These are phyloP conservation scores for Camarhynchus parvulus DNA, from an alignment of 2,113 vertebrate genomes.

Conservation along the genomic window DNA sequence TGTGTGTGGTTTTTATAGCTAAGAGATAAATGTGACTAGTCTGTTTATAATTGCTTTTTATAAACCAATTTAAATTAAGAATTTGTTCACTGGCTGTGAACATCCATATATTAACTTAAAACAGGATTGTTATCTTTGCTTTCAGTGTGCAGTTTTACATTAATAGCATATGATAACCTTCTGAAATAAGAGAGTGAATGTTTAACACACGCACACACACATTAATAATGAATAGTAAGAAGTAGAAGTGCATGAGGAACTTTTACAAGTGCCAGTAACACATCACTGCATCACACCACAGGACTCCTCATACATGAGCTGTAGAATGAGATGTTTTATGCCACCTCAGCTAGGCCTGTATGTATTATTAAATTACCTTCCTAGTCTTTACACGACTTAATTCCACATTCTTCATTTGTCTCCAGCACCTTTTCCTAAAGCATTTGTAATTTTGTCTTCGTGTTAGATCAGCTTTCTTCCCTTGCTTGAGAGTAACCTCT, in stretches of 20 bases:
- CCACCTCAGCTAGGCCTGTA: not conserved
- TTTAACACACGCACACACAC: not conserved
- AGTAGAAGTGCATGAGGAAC: not conserved
- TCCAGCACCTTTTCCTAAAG: not conserved
- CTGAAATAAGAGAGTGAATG: not conserved
- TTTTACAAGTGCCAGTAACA: not conserved
- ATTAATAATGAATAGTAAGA: not conserved
- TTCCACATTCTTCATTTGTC: not conserved
- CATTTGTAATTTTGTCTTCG: not conserved
- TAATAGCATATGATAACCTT: not conserved
- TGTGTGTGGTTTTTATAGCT: not conserved
- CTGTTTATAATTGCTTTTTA: slow-evolving; percentile 44
- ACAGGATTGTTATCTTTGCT: not conserved
- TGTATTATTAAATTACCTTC: not conserved
- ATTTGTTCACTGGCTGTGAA: slow-evolving; percentile 17
- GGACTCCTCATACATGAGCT: not conserved
- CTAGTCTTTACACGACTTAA: not conserved
- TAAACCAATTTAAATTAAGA: slow-evolving; percentile 38
- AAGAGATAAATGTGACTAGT: slow-evolving; percentile 23
- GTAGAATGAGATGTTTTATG: not conserved
- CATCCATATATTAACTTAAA: not conserved
- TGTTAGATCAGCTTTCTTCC: not conserved
- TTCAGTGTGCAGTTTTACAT: not conserved
- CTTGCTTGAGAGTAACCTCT: not conserved
- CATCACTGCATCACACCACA: not conserved